Percentiles rank a stretch among this genome's conserved stretches.
phyloP scores from a whole-genome alignment of 2,113 vertebrate species.

The Varanus salvator region DNA sequence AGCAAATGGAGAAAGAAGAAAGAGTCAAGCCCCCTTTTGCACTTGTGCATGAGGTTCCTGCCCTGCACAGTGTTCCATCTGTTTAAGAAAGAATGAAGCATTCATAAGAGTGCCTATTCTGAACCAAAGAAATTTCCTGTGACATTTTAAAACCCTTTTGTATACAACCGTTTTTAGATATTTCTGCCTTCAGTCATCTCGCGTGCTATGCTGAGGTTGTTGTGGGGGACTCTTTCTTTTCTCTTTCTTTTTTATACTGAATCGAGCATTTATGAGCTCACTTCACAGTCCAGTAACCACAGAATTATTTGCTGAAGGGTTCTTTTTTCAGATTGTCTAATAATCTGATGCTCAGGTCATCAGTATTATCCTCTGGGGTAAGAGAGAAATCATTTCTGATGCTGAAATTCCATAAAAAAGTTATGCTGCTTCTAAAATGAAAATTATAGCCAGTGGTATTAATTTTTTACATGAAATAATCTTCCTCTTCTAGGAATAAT shows the following conservation, averaged over 20 bases:
- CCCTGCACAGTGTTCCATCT: conserved; percentile 63
- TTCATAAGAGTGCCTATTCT: conserved; percentile 77
- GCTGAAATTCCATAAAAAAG: conserved; percentile 37
- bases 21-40: neutral
- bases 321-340: conserved; percentile 66
- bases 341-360: conserved; percentile 63
- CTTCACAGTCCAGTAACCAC: conserved; percentile 64
- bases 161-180: conserved; percentile 72
- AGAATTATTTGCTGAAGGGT: conserved; percentile 72
- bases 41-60: conserved; percentile 7
- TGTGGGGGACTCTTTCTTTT: conserved; percentile 30
- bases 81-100: conserved; percentile 74
- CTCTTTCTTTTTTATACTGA: conserved; percentile 67
- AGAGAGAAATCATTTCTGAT: conserved; percentile 50
- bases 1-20: conserved; percentile 42
- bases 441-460: conserved; percentile 45
- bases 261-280: conserved; percentile 71
- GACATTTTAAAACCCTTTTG: conserved; percentile 82
- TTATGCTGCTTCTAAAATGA: conserved; percentile 47
- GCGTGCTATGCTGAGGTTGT: conserved; percentile 55
- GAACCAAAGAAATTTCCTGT: conserved; percentile 79
- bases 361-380: conserved; percentile 66
- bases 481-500: conserved; percentile 48
- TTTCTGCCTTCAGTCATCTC: conserved; percentile 73
- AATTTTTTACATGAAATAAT: conserved; percentile 17